Conservation (phyloP, 2,888 invertebrate species). For the Nephrotoma appendiculata region DNA sequence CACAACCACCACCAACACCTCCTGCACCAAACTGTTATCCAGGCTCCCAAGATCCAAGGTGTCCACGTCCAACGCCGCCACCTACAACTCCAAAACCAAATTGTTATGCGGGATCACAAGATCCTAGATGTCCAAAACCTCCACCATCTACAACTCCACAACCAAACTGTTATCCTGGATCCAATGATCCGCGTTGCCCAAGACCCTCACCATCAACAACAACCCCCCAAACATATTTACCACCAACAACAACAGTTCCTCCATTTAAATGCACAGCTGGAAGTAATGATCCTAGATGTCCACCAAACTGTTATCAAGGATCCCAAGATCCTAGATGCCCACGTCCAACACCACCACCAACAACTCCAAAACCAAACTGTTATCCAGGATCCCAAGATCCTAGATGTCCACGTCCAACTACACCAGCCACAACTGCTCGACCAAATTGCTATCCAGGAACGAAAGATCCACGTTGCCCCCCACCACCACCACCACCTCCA, state of each 20-base stretch:
- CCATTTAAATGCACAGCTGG: slow-evolving; percentile 28
- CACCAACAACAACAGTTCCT: slow-evolving; percentile 5
- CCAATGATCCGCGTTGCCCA: slow-evolving; percentile 24
- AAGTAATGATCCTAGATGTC: slow-evolving; percentile 19
- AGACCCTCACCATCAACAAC: slow-evolving; percentile 10
- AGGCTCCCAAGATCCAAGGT: slow-evolving; percentile 8
- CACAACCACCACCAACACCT: slow-evolving; percentile 15
- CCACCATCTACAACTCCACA: slow-evolving; percentile 6
- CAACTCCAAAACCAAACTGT: slow-evolving; percentile 27
- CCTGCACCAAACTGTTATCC: slow-evolving; percentile 29
- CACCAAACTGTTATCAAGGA: slow-evolving; percentile 14
- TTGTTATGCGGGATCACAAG: slow-evolving; percentile 23
- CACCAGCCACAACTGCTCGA: slow-evolving; percentile 17
- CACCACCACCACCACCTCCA: slow-evolving; percentile 11
- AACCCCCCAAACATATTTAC: slow-evolving; percentile 11
- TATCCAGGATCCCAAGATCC: slow-evolving; percentile 30
- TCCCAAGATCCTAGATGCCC: slow-evolving; percentile 18
- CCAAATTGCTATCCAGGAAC: slow-evolving; percentile 22
- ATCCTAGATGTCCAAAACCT: slow-evolving; percentile 15
- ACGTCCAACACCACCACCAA: slow-evolving; percentile 11
- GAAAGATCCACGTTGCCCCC: slow-evolving; percentile 25
- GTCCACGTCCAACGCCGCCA: slow-evolving; percentile 11
- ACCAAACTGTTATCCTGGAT: slow-evolving; percentile 21
- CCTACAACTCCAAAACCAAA: slow-evolving; percentile 16
- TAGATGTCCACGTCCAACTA: slow-evolving; percentile 23